Conservation (phyloP, 2,797 vertebrate species). For the Halcyon badia region DNA sequence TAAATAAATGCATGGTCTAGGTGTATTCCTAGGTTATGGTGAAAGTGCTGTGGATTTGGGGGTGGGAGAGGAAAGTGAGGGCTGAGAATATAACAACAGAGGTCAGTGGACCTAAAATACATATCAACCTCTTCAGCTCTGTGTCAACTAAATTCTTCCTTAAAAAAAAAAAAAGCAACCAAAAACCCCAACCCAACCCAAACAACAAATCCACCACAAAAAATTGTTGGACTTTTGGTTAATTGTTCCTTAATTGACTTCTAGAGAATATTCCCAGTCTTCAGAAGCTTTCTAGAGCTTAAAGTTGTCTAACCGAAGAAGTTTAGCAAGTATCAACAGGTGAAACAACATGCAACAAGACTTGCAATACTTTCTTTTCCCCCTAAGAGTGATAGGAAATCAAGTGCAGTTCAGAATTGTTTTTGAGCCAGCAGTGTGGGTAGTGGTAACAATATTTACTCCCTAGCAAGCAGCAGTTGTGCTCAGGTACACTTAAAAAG, state of each 20-base stretch:
- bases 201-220: neutral
- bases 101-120: neutral
- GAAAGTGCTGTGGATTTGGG: neutral
- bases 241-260: neutral
- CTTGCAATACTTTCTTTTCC: fast-evolving
- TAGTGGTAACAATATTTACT: neutral
- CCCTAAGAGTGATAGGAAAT: neutral
- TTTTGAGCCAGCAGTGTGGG: neutral
- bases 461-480: neutral
- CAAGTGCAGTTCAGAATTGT: neutral
- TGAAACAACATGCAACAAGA: neutral
- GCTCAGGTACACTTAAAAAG: neutral
- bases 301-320: neutral
- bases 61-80: neutral
- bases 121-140: neutral
- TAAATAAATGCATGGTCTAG: neutral
- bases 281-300: neutral
- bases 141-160: neutral
- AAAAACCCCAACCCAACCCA: no score
- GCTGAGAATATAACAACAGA: neutral
- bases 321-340: neutral
- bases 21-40: neutral
- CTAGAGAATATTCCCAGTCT: neutral
- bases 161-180: neutral
- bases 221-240: neutral